Evolutionary conservation across 2,113 vertebrate species (phyloP).

Genomic region (Copsychus sechellarum): DNA sequence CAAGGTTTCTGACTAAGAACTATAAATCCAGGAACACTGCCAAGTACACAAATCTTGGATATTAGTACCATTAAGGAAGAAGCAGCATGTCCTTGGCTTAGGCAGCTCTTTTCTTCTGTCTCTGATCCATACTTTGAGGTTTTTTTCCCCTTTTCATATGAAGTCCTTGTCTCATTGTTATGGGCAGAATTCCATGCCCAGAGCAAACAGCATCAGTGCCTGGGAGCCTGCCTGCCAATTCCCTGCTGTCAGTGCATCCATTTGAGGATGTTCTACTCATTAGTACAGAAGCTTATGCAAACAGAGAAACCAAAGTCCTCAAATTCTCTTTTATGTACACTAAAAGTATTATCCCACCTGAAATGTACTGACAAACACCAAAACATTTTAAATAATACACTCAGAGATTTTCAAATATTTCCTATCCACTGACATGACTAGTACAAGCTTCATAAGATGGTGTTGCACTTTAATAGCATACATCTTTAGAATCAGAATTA

Average conservation of each 20-base stretch:
- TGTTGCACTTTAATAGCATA: not conserved
- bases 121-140: not conserved
- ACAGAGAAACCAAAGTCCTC: not conserved
- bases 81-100: conserved; percentile 41
- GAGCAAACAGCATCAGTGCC: not conserved
- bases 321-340: not conserved
- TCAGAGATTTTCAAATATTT: not conserved
- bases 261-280: conserved; percentile 19
- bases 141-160: not conserved
- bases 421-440: not conserved
- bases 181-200: not conserved
- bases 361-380: not conserved
- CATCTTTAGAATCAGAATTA: not conserved
- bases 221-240: conserved; percentile 21
- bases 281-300: conserved; percentile 11
- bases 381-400: not conserved
- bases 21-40: conserved; percentile 11
- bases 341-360: not conserved
- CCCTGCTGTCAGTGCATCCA: not conserved
- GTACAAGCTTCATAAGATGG: not conserved
- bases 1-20: conserved; percentile 11
- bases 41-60: conserved; percentile 19
- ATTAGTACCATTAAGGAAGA: conserved; percentile 14
- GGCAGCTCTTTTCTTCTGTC: not conserved
- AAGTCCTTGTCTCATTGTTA: not conserved